Base-by-base conservation (phyloP, 2,113 vertebrate genomes). In the Ginglymostoma cirratum region DNA sequence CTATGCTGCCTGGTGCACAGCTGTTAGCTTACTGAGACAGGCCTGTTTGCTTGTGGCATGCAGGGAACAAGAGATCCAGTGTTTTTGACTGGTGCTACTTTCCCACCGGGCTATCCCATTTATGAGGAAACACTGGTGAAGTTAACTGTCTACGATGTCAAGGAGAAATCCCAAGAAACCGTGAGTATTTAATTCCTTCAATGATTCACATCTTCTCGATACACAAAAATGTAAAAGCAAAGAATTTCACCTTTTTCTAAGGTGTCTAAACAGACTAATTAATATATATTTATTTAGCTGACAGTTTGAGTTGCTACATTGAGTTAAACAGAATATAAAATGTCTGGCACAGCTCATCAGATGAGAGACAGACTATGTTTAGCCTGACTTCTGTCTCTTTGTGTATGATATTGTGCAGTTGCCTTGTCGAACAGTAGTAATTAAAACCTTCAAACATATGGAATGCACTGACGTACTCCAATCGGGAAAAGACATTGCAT, bases 11-110 rank as follows among this genome's bases (percentile, higher is more conserved):
- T 96, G 4, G 12, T 95, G 96, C 96, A 96, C 97, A 98, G 98
- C 98, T 98, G 97, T 97, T 97, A 96, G 97, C 96, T 97, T 97
- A 97, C 96, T 97, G 96, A 97, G 95, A 97, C 96, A 95, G 96
- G 96, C 95, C 96, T 97, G 96, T 97, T 97, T 97, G 34, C 97
- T 97, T 97, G 4, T 97, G 96, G 97, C 97, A 96, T 97, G 96
- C 98, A 99, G 99, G 98, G 98, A 97, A 99, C 98, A 98, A 99
- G 98, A 97, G 99, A 99, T 97, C 98, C 99, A 85, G 97, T 99
- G 97, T 99, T 99, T 97, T 96, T 99, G 98, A 99, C 99, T 72
- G 99, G 99, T 96, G 98, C 99, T 98, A 98, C 98, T 96, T 98
- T 99, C 97, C 98, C 99, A 92, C 97, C 98, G 14, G 98, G 99